A percentile compares a stretch with the other conserved stretches of the same genome.
phyloP scores from a whole-genome alignment of 2,113 vertebrate genomes.

The Caranx melampygus region DNA sequence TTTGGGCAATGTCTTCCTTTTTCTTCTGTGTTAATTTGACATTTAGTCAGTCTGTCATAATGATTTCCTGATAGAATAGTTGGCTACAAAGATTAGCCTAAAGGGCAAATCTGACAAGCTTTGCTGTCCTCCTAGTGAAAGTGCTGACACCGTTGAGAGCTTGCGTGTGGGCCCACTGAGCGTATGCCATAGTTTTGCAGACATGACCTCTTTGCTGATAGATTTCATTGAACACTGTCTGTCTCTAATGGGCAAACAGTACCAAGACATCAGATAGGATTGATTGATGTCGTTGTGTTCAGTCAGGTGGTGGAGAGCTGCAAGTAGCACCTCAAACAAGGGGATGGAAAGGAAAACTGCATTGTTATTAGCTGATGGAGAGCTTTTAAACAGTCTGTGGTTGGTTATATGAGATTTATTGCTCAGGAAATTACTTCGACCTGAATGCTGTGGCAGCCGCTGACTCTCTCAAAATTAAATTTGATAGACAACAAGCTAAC shows the following conservation, averaged over 20 bases:
- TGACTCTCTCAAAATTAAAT: slow-evolving; percentile 79
- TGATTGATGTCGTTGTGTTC: slow-evolving; percentile 67
- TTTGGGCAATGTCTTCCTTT: slow-evolving; percentile 28
- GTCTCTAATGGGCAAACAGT: slow-evolving; percentile 69
- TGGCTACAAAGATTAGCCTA: slow-evolving; percentile 72
- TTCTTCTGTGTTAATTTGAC: slow-evolving; percentile 65
- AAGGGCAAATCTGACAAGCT: slow-evolving; percentile 75
- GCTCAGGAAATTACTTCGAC: slow-evolving; percentile 77
- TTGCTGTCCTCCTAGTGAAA: slow-evolving; percentile 51
- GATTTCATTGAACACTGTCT: slow-evolving; percentile 70
- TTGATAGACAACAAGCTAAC: slow-evolving; percentile 79
- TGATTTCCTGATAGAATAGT: slow-evolving; percentile 69
- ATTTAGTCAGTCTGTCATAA: slow-evolving; percentile 68
- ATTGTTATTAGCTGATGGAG: slow-evolving; percentile 74
- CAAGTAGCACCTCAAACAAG: slow-evolving; percentile 57
- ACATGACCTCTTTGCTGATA: slow-evolving; percentile 65
- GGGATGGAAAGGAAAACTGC: slow-evolving; percentile 57
- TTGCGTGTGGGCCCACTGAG: slow-evolving; percentile 27
- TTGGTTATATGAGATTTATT: slow-evolving; percentile 81
- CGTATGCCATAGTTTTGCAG: slow-evolving; percentile 57
- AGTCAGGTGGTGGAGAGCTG: slow-evolving; percentile 42
- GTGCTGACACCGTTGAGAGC: slow-evolving; percentile 63
- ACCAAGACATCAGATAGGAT: slow-evolving; percentile 68
- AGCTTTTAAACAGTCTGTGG: slow-evolving; percentile 72
- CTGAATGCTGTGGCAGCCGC: slow-evolving; percentile 64